A percentile compares a stretch with the other conserved stretches of the same genome.
Evolutionary conservation across 2,797 vertebrate species (phyloP).

Genomic region (Oreochromis mossambicus): DNA sequence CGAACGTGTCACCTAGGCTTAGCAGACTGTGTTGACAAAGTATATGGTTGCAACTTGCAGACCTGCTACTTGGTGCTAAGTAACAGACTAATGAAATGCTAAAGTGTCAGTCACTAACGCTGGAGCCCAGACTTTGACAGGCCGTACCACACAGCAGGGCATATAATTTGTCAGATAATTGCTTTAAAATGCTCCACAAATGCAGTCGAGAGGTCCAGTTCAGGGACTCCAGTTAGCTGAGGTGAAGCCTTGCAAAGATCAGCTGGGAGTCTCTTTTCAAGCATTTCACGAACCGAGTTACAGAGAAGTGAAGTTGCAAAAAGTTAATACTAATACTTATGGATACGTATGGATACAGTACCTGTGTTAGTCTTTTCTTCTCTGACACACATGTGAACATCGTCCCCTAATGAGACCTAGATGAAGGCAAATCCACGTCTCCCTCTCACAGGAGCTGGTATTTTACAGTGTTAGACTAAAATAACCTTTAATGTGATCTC

Average conservation of each 20-base stretch:
- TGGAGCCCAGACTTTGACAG: neutral
- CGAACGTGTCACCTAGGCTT: accelerated
- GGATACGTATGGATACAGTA: neutral
- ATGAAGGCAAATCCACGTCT: neutral
- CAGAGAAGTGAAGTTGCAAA: neutral
- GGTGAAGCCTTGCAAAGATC: neutral
- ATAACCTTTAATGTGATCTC: constrained; percentile 2
- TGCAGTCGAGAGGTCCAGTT: accelerated
- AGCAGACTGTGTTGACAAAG: neutral
- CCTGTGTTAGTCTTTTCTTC: neutral
- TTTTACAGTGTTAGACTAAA: neutral
- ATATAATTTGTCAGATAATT: neutral
- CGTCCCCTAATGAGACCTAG: neutral
- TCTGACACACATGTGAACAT: neutral
- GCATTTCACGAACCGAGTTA: neutral
- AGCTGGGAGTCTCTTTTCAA: neutral
- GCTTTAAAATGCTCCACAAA: neutral
- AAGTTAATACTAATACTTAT: neutral
- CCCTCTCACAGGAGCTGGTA: neutral
- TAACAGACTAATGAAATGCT: neutral
- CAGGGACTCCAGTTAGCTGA: neutral
- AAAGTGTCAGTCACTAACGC: neutral
- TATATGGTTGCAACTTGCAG: neutral
- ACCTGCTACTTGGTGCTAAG: neutral
- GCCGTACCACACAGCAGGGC: neutral